phyloP scores from a whole-genome alignment of 2,797 vertebrate genomes.

The Macropus fuliginosus region DNA sequence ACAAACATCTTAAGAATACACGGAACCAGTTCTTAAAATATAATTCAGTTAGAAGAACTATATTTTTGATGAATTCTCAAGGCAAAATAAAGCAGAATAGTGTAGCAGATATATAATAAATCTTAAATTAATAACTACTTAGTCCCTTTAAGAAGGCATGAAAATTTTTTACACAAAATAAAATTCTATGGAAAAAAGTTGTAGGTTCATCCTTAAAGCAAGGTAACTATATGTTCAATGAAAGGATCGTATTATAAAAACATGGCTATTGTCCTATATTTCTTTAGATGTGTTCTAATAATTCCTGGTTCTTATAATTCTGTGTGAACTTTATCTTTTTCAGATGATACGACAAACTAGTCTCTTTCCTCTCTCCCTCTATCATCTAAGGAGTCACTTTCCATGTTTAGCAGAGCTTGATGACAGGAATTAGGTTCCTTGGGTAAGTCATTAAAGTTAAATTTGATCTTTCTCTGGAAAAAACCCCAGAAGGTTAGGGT shows the following conservation, averaged over 20 bases:
- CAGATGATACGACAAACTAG: neutral
- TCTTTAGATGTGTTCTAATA: no score
- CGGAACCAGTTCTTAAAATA: constrained; percentile 29
- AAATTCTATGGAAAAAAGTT: constrained; percentile 15
- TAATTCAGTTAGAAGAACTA: constrained; percentile 17
- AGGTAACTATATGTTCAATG: neutral
- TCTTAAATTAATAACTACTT: constrained; percentile 2
- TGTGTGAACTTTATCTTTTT: constrained; percentile 9
- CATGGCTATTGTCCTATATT: neutral
- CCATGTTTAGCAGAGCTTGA: constrained; percentile 50
- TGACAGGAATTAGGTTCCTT: constrained; percentile 42
- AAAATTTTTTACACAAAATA: neutral
- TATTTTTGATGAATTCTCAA: constrained; percentile 7
- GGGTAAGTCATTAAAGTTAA: constrained; percentile 55
- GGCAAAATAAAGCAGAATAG: constrained; percentile 4
- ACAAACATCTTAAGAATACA: neutral
- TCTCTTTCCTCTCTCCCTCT: constrained; percentile 25
- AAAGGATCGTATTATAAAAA: neutral
- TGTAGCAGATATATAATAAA: neutral
- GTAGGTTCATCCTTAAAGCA: constrained; percentile 19
- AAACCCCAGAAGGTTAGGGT: constrained; percentile 21
- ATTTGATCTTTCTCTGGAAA: constrained; percentile 56
- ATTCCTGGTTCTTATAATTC: neutral
- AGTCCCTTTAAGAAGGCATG: constrained; percentile 31
- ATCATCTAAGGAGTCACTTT: constrained; percentile 28